Conservation (phyloP, 2,888 invertebrate species). For the Melanostoma scalare region DNA sequence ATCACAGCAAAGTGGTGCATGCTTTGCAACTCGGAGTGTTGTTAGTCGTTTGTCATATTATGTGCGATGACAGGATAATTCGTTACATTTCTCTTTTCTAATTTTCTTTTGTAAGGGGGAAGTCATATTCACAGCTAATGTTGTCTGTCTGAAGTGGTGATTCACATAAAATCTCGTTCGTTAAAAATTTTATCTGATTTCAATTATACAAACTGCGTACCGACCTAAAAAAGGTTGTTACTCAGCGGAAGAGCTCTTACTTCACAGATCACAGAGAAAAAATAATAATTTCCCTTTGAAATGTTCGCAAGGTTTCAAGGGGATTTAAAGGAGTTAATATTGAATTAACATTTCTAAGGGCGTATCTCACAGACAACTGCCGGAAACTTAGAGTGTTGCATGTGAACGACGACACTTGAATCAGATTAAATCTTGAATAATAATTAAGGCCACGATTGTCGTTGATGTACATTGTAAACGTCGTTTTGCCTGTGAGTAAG, state of each 20-base stretch:
- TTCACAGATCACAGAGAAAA: neutral
- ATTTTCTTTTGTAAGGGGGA: constrained; percentile 23
- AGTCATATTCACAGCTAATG: constrained; percentile 11
- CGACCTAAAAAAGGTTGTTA: constrained; percentile 26
- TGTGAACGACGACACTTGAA: constrained; percentile 63
- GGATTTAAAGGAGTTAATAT: constrained; percentile 47
- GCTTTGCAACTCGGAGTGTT: constrained; percentile 21
- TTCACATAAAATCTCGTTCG: constrained; percentile 39
- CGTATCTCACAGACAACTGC: constrained; percentile 1
- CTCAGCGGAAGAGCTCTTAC: neutral
- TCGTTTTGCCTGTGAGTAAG: too few species aligned
- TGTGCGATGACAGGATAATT: constrained; percentile 63
- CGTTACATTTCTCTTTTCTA: constrained; percentile 41
- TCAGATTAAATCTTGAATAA: constrained; percentile 41
- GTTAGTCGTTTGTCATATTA: constrained; percentile 57
- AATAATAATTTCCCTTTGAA: constrained; percentile 52
- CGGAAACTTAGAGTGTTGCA: constrained; percentile 20
- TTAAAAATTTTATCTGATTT: constrained; percentile 62
- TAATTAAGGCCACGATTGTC: neutral
- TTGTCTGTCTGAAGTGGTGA: constrained; percentile 13
- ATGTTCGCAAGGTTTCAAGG: constrained; percentile 32
- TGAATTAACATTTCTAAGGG: constrained; percentile 55
- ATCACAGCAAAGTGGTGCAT: constrained; percentile 5
- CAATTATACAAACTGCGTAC: constrained; percentile 41
- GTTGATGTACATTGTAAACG: constrained; percentile 1